Evolutionary conservation across 2,888 invertebrate genomes (phyloP).

Genomic region (Cantharis rufa): DNA sequence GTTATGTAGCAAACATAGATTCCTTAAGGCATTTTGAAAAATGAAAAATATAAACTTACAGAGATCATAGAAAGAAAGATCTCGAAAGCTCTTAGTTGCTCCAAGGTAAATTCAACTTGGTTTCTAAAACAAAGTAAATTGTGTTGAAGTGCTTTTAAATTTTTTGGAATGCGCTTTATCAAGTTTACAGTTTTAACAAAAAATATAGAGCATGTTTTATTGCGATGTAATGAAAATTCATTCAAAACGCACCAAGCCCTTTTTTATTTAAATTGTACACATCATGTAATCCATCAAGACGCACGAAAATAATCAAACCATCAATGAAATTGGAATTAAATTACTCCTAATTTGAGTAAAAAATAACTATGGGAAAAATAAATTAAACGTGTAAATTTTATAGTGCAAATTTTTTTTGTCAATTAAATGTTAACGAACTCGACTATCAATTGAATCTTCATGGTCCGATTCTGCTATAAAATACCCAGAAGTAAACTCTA

Average conservation of each 20-base stretch:
- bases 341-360: not conserved
- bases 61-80: not conserved
- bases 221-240: not conserved
- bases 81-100: not conserved
- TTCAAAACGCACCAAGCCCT: not conserved
- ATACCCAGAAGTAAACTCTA: slow-evolving; percentile 2
- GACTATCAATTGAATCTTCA: slow-evolving; percentile 19
- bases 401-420: not conserved
- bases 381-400: not conserved
- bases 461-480: slow-evolving; percentile 17
- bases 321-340: not conserved
- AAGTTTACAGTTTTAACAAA: not conserved
- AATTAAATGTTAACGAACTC: slow-evolving; percentile 11
- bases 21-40: not conserved
- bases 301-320: not conserved
- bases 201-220: not conserved
- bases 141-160: not conserved
- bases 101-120: not conserved
- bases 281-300: not conserved
- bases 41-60: not conserved
- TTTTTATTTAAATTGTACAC: not conserved
- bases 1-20: not conserved
- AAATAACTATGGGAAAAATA: not conserved
- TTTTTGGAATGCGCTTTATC: not conserved
- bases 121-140: not conserved